Percentiles rank a stretch among this genome's conserved stretches.
phyloP scores from a whole-genome alignment of 2,888 invertebrate genomes.

The Epinotia demarniana region DNA sequence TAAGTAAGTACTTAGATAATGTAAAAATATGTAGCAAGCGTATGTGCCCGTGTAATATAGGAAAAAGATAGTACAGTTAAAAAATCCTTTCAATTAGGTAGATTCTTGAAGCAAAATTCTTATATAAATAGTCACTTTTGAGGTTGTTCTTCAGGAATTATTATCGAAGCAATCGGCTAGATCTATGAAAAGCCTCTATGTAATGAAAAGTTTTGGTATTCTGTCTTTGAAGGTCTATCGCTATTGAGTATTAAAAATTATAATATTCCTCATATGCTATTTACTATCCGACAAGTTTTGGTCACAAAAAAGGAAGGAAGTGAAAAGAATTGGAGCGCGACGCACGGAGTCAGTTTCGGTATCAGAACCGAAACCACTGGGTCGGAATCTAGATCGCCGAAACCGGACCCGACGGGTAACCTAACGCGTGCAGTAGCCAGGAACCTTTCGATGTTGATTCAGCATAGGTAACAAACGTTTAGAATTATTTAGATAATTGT shows the following conservation, averaged over 20 bases:
- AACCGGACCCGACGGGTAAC: conserved; percentile 34
- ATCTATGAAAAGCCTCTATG: no score
- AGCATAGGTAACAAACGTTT: neutral
- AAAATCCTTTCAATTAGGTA: no score
- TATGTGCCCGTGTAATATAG: no score
- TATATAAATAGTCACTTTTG: no score
- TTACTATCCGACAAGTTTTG: neutral
- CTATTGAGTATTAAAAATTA: neutral
- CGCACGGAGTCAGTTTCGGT: conserved; percentile 36
- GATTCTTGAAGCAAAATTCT: no score
- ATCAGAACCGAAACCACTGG: conserved; percentile 20
- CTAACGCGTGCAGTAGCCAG: conserved; percentile 18
- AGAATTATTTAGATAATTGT: neutral
- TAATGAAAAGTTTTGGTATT: no score
- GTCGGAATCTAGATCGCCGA: conserved; percentile 39
- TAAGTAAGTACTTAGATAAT: no score
- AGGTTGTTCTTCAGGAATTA: no score
- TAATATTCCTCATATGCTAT: neutral
- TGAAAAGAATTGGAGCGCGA: conserved; percentile 27
- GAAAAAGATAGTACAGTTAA: no score
- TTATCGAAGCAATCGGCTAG: no score
- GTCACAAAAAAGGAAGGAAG: conserved; percentile 21
- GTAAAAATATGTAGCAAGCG: no score
- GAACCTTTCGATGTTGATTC: conserved; percentile 24
- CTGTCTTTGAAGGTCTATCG: no score